These are phyloP conservation scores for Coracias cyanogaster DNA, from an alignment of 2,797 vertebrate genomes.

Conservation along the genomic window DNA sequence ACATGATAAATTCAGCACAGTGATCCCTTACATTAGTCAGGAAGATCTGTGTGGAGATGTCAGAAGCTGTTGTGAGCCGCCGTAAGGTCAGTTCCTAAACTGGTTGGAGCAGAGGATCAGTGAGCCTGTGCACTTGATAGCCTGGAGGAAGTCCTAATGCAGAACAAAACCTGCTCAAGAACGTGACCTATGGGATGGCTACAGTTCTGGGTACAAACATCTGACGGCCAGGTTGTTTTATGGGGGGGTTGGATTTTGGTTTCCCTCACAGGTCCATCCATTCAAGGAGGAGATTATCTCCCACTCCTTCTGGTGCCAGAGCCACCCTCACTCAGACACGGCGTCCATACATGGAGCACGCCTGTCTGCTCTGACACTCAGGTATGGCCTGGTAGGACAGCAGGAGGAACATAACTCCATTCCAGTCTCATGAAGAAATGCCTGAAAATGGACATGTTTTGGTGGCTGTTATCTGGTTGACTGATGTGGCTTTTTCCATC, in stretches of 20 bases:
- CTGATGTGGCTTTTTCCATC: background rate
- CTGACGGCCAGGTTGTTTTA: background rate
- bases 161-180: background rate
- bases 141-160: background rate
- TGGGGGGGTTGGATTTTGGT: background rate
- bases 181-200: background rate
- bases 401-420: background rate
- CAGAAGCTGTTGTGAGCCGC: background rate
- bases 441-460: background rate
- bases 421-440: background rate
- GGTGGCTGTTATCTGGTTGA: background rate
- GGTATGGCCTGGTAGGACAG: background rate
- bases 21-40: background rate
- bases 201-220: too few relatives aligned
- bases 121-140: background rate
- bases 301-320: background rate
- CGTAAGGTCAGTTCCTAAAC: background rate
- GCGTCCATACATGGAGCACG: background rate
- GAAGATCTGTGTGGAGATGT: background rate
- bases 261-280: background rate
- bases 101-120: background rate
- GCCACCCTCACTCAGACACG: accelerated
- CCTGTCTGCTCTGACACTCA: background rate
- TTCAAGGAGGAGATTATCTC: background rate
- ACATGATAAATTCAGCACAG: background rate